Percentiles rank a stretch among this genome's conserved stretches.
Evolutionary conservation across 1,140 invertebrate species (phyloP).

Genomic region (Rhyacophila brunnea): DNA sequence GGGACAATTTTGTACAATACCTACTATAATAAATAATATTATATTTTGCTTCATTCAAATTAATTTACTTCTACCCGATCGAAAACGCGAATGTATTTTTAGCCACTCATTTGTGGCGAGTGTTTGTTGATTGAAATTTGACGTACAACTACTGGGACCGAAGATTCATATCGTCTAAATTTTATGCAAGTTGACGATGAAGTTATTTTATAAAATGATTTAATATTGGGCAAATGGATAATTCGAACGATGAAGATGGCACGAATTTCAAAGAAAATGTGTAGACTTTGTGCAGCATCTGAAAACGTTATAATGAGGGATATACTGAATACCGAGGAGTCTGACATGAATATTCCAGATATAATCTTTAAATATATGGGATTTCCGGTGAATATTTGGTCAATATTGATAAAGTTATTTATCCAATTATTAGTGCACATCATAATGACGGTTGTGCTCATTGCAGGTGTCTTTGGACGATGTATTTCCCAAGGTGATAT

Average conservation of each 20-base stretch:
- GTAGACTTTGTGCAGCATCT: conserved; percentile 48
- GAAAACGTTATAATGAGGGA: conserved; percentile 13
- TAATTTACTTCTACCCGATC: too few species aligned
- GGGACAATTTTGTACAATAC: too few species aligned
- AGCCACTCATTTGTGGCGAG: not conserved
- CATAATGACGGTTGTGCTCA: not conserved
- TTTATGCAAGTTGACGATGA: too few species aligned
- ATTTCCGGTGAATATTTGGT: conserved; percentile 14
- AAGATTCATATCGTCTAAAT: not conserved
- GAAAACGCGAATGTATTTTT: too few species aligned
- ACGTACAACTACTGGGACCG: not conserved
- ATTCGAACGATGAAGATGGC: conserved; percentile 36
- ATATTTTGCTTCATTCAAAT: too few species aligned
- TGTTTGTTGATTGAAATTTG: conserved; percentile 14
- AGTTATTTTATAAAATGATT: too few species aligned
- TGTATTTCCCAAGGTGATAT: conserved; percentile 20
- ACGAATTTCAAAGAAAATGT: conserved; percentile 44
- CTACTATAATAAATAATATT: too few species aligned
- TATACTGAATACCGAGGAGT: conserved; percentile 11
- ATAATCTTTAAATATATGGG: conserved; percentile 23
- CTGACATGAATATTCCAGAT: conserved; percentile 21
- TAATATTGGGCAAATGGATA: too few species aligned
- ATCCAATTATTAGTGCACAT: not conserved
- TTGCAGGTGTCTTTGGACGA: conserved; percentile 24
- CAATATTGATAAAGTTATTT: conserved; percentile 4